These are phyloP conservation scores for Hoplias malabaricus DNA, from an alignment of 2,113 vertebrate genomes.

Conservation along the genomic window DNA sequence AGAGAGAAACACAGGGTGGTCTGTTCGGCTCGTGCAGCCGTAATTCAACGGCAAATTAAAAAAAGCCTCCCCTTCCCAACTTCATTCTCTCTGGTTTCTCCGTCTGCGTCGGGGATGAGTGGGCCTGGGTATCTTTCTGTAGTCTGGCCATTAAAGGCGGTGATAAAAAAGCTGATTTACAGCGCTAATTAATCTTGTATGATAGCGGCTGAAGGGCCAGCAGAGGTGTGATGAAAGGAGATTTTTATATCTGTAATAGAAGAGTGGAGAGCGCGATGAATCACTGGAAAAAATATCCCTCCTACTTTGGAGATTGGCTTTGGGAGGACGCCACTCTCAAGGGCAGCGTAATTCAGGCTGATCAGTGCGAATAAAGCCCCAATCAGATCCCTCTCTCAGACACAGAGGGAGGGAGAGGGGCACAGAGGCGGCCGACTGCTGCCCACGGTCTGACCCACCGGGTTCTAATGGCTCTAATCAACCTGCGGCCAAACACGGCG, in stretches of 20 bases:
- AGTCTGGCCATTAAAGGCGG: slow-evolving; percentile 25
- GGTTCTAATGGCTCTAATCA: slow-evolving; percentile 47
- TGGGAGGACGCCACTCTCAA: slow-evolving; percentile 44
- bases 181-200: slow-evolving; percentile 53
- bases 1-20: neutral
- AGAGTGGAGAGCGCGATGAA: slow-evolving; percentile 36
- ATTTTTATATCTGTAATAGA: slow-evolving; percentile 54
- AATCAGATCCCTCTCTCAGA: slow-evolving; percentile 39
- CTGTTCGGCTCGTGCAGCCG: no score
- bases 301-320: slow-evolving; percentile 45
- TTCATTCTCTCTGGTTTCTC: slow-evolving; percentile 1
- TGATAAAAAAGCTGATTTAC: slow-evolving; percentile 51
- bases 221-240: slow-evolving; percentile 49
- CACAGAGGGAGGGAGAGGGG: slow-evolving; percentile 27
- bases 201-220: slow-evolving; percentile 34
- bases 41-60: slow-evolving; percentile 38
- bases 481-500: slow-evolving; percentile 5
- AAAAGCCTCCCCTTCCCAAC: slow-evolving; percentile 9
- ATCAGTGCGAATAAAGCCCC: slow-evolving; percentile 32
- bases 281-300: slow-evolving; percentile 42
- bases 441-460: neutral
- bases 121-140: slow-evolving; percentile 31
- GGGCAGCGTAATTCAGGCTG: slow-evolving; percentile 46
- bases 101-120: slow-evolving; percentile 1
- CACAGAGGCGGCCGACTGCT: neutral